Evolutionary conservation across 2,113 vertebrate genomes (phyloP).

Genomic region (Myrmophylax atrothorax): DNA sequence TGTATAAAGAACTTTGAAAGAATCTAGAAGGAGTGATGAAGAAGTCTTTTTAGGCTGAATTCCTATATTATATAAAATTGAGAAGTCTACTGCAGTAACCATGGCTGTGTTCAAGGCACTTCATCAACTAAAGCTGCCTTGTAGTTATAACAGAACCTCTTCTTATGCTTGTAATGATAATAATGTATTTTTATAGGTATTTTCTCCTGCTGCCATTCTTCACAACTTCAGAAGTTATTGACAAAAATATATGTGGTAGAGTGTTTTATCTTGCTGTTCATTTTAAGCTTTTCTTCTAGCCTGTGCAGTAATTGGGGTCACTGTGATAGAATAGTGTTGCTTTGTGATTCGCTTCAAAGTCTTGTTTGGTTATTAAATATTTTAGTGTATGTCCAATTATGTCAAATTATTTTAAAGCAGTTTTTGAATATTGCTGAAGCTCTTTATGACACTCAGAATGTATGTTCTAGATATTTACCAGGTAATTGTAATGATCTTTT

Average conservation of each 20-base stretch:
- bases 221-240: slow-evolving; percentile 28
- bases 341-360: slow-evolving; percentile 60
- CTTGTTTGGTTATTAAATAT: slow-evolving; percentile 63
- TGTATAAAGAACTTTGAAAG: background rate
- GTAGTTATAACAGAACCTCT: background rate
- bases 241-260: background rate
- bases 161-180: background rate
- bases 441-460: slow-evolving; percentile 46
- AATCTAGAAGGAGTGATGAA: background rate
- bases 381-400: slow-evolving; percentile 67
- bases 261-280: background rate
- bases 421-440: slow-evolving; percentile 59
- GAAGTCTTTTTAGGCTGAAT: background rate
- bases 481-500: slow-evolving; percentile 64
- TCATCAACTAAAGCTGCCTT: background rate
- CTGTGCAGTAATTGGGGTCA: slow-evolving; percentile 26
- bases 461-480: slow-evolving; percentile 55
- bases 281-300: slow-evolving; percentile 21
- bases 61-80: background rate
- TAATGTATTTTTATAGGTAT: background rate
- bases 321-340: background rate
- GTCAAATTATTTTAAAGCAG: slow-evolving; percentile 65
- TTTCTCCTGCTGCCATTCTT: slow-evolving; percentile 33
- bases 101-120: background rate
- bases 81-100: background rate